Evolutionary conservation across 2,113 vertebrate genomes (phyloP), one percentile per base, ranked within the genome.

Genomic region (Gnathonemus echidnorhynchus): DNA sequence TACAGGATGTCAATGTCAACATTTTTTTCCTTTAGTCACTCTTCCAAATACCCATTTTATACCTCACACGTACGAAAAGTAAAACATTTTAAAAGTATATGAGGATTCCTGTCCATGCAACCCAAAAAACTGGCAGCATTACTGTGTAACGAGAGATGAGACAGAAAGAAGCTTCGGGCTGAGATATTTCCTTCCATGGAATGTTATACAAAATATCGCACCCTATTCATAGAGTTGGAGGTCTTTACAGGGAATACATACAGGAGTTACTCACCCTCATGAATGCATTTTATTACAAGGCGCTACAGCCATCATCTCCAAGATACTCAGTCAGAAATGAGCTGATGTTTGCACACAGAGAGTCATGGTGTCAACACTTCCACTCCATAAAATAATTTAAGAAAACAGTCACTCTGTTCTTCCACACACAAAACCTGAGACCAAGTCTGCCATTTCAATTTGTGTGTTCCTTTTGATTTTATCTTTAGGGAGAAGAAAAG

Each of bases 111-210:
- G 89, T 62, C 88, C 88, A 45, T 88, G 80, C 87, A 53, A 89
- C 86, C 4, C 13, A 15, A 91, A 89, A 83, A 70, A 91, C 91
- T 93, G 92, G 91, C 93, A 94, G 53, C 84, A 90, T 89, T 88
- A n/a, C 49, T 27, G n/a, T 21, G 84, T 93, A 94, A 94, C 93
- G 91, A 94, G 90, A 93, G 91, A 92, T n/a, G 17, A 42, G 91
- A 85, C 1, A 92, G 87, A 94, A 83, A 87, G 92, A 92, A 89
- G 92, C 93, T 91, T 91, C 92, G 85, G 48, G 87, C 66, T 2
- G 42, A 74, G 39, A 91, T 90, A 93, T 90, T 91, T 91, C 58
- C 66, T 49, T 35, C n/a, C 91, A 48, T 3, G 53, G 21, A 52
- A 85, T 66, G 83, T 90, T 91, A 90, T 90, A 93, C 90, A 92